Base-by-base conservation (phyloP, 1,140 invertebrate species). In the Scaptomyza graminum region DNA sequence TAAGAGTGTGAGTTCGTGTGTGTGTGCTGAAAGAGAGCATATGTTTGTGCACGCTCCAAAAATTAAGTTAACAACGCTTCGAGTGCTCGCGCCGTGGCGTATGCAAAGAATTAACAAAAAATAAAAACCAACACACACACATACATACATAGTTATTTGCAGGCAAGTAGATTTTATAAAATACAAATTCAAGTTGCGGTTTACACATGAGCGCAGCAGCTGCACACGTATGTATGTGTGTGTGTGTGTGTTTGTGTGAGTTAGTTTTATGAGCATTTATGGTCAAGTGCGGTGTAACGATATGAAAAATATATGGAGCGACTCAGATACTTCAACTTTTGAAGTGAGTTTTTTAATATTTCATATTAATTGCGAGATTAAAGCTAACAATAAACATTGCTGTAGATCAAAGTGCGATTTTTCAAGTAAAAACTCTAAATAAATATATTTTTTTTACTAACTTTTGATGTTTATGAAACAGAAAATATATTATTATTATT, bases 31-130 rank as follows among this genome's bases (percentile, higher is more conserved):
- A 31, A 31, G 71, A 25, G 64, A 59, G 61, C 70, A 73, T 74
- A 79, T 85, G 62, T 84, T 72, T 79, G 80, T 85, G 88, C 85
- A 89, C 81, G 85, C 85, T 90, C 85, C 85, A 89, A 85, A 90
- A 87, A 88, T 88, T 89, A 88, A 88, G 83, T 88, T 88, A 88
- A 88, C 84, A 88, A 88, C 83, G 84, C 63, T 85, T 83, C 73
- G 71, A 88, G 83, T 76, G 84, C 73, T 70, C 67, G 79, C 79
- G 70, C 79, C 75, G 74, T 60, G 56, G 75, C 68, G 49, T 76
- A 73, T 71, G 75, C 76, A 79, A 75, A 41, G 52, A 76, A 70
- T 56, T 71, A 70, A 64, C 55, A 41, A 72, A 79, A 68, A 69
- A 47, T 12, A 31, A 5, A 25, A 25, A 25, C 25, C 25, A 31